These are phyloP conservation scores for Epirrhoe tristata DNA, from an alignment of 2,888 invertebrate genomes.

Conservation along the genomic window DNA sequence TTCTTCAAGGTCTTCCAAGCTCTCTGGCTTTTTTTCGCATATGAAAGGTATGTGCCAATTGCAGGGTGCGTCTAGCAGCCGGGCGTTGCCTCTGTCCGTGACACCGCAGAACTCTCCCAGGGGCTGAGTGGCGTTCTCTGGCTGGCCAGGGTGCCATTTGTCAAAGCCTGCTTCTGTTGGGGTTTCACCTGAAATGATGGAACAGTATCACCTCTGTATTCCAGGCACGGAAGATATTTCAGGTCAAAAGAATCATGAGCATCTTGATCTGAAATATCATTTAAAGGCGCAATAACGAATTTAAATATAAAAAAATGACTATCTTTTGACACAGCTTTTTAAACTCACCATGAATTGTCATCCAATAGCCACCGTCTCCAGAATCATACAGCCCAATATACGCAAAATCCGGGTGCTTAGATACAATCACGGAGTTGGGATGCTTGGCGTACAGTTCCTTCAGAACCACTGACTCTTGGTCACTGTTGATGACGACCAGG, in stretches of 20 bases:
- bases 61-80: slow-evolving; percentile 1
- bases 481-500: slow-evolving; percentile 60
- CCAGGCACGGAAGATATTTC: too few species aligned
- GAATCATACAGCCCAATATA: slow-evolving; percentile 54
- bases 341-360: slow-evolving; percentile 54
- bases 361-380: slow-evolving; percentile 50
- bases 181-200: slow-evolving; percentile 5
- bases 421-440: slow-evolving; percentile 31
- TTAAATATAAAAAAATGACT: background rate
- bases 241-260: too few species aligned
- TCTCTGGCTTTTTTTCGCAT: slow-evolving; percentile 11
- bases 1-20: slow-evolving; percentile 2
- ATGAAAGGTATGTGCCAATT: slow-evolving; percentile 11
- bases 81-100: background rate
- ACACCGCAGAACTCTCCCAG: slow-evolving; percentile 15
- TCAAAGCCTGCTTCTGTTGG: slow-evolving; percentile 8
- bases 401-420: slow-evolving; percentile 36
- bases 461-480: slow-evolving; percentile 48
- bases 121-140: background rate
- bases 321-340: background rate
- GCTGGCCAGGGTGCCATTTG: slow-evolving; percentile 6
- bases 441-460: slow-evolving; percentile 47
- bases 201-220: background rate
- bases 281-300: too few species aligned
- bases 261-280: too few species aligned